Percentiles rank a stretch among this genome's conserved stretches.
Evolutionary conservation across 2,888 invertebrate species (phyloP).

Genomic region (Anagyrus pseudococci): DNA sequence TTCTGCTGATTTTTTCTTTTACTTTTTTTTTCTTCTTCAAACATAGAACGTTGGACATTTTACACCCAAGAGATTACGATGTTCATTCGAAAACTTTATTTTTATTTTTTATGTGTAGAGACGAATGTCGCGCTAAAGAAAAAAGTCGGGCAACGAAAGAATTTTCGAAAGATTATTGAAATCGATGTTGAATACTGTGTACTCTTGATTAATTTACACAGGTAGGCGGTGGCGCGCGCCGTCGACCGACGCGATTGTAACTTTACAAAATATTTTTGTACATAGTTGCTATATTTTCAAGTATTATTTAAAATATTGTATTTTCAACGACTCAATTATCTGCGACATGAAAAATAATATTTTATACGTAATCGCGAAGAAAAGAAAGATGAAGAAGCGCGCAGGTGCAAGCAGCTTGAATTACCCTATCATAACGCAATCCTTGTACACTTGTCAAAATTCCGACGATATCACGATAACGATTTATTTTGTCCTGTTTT

Average conservation of each 20-base stretch:
- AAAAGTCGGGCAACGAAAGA: constrained; percentile 32
- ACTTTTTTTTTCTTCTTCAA: too few relatives aligned
- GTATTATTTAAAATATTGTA: constrained; percentile 32
- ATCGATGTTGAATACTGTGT: constrained; percentile 27
- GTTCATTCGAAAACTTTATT: constrained; percentile 32
- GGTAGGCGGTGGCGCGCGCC: constrained; percentile 2
- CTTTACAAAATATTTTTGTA: constrained; percentile 36
- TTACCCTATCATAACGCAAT: constrained; percentile 24
- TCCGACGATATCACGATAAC: constrained; percentile 7
- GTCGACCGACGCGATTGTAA: constrained; percentile 13
- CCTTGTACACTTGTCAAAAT: too few relatives aligned
- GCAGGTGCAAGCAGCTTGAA: constrained; percentile 13
- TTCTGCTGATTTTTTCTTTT: constrained; percentile 17
- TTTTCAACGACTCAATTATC: constrained; percentile 26
- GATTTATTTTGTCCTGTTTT: constrained; percentile 14
- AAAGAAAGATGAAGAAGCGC: constrained; percentile 17
- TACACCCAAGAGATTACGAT: constrained; percentile 31
- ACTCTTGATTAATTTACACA: constrained; percentile 7
- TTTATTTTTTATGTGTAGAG: constrained; percentile 27
- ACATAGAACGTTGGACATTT: constrained; percentile 24
- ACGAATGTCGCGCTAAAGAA: constrained; percentile 20
- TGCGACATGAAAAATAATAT: constrained; percentile 26
- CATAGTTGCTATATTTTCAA: constrained; percentile 33
- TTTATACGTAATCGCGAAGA: constrained; percentile 28
- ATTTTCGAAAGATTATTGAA: constrained; percentile 37